Conservation (phyloP, 1,140 invertebrate genomes). For the Phymastichus coffea region DNA sequence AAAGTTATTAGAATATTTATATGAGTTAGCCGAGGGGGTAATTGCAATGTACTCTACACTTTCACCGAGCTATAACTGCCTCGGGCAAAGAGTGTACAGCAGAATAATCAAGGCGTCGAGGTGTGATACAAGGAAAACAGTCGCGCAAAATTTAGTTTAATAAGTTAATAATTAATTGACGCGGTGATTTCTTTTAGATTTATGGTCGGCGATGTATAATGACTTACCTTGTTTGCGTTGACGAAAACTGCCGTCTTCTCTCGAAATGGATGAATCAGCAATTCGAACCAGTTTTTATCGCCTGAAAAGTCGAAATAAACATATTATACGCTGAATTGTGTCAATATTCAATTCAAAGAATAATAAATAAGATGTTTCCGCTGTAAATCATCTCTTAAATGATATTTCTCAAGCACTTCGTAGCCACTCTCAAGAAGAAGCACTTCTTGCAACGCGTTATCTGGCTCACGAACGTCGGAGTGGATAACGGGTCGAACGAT, state of each 20-base stretch:
- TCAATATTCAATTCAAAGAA: no score
- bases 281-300: no score
- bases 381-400: no score
- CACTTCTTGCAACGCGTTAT: constrained; percentile 13
- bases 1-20: constrained; percentile 49
- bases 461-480: constrained; percentile 47
- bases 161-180: no score
- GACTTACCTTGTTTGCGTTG: constrained; percentile 51
- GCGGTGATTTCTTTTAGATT: no score
- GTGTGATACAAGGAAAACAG: not conserved
- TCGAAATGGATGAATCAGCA: not conserved
- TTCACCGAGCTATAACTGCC: not conserved
- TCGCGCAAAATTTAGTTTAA: not conserved
- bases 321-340: no score
- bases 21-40: constrained; percentile 27
- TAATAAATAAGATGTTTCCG: no score
- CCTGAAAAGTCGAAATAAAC: no score
- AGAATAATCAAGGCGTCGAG: not conserved
- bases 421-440: no score
- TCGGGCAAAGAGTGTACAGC: not conserved
- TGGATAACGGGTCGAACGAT: constrained; percentile 55
- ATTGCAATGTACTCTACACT: constrained; percentile 1
- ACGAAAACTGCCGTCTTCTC: constrained; percentile 39
- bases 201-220: not conserved
- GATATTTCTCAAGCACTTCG: no score